Base-by-base conservation (phyloP, 2,113 vertebrate species). In the Oreochromis niloticus region DNA sequence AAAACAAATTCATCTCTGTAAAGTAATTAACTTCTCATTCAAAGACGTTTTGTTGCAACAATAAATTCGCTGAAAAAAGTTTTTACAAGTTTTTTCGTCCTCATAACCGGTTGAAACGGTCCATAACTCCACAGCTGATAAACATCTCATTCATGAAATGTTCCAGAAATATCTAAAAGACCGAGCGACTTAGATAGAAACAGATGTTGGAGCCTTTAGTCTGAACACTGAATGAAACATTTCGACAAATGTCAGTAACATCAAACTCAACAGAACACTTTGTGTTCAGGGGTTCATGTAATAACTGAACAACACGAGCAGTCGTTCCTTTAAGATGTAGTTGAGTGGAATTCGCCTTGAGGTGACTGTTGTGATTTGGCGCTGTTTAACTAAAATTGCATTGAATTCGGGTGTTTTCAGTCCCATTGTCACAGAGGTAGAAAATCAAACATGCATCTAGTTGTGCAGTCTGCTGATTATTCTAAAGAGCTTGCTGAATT, bases 261-360 rank as follows among this genome's bases (percentile, higher is more conserved):
- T 17, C 4, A n/a, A 19, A n/a, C 2, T 34, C 30, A 34, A 11
- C 17, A 6, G 30, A 36, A 17, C 32, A 34, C 16, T 6, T 11
- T 17, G 24, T 5, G 6, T 27, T 59, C 56, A 17, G 12, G 13
- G 12, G 30, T 30, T 59, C 7, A 2, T 68, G n/a, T 22, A 22
- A 68, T 41, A 24, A 43, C n/a, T 9, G 63, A 0, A 22, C 63
- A 41, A 68, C 12, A 14, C 1, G n/a, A 22, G n/a, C 5, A 71
- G 12, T 71, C 6, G 43, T 39, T 36, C 3, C 34, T 39, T 22
- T 19, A 36, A 63, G 59, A 36, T 36, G 30, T 63, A 19, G 30
- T 16, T 6, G 3, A 17, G 4, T 66, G 63, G 10, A 41, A 59
- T 2, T 30, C 24, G 13, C 11, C 3, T 16, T 36, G 32, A 63